Evolutionary conservation across 2,113 vertebrate genomes (phyloP).

Genomic region (Parus major): DNA sequence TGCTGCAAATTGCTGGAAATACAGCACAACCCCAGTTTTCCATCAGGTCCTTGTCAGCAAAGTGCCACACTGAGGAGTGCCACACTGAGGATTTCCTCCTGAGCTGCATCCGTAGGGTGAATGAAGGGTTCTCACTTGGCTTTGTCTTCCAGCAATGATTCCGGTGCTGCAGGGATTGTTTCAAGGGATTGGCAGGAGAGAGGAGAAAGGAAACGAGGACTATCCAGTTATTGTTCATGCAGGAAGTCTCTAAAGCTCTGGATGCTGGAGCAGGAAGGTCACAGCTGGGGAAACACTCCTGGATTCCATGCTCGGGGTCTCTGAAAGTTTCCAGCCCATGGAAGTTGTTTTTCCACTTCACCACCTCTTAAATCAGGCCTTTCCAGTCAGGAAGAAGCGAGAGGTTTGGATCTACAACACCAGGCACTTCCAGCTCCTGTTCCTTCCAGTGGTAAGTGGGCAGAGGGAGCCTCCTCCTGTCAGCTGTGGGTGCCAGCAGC

Average conservation of each 20-base stretch:
- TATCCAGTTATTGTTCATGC: background rate
- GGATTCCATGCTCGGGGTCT: accelerated
- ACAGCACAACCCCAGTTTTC: background rate
- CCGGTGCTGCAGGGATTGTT: background rate
- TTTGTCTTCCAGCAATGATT: background rate
- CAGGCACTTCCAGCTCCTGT: background rate
- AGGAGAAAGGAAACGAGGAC: background rate
- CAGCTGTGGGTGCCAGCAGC: background rate
- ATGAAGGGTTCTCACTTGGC: background rate
- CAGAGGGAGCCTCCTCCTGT: conserved; percentile 56
- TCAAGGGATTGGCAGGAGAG: background rate
- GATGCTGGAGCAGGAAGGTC: background rate
- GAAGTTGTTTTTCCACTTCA: background rate
- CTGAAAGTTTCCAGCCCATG: background rate
- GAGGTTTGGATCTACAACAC: background rate
- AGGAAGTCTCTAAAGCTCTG: background rate
- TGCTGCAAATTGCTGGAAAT: background rate
- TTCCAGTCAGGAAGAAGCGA: accelerated
- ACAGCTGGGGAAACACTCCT: background rate
- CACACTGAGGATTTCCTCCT: background rate
- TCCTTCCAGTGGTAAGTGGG: background rate
- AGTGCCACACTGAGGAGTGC: background rate
- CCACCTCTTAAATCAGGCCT: background rate
- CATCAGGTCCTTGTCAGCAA: background rate
- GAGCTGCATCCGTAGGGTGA: background rate